Percentiles rank a stretch among this genome's conserved stretches.
Evolutionary conservation across 2,113 vertebrate species (phyloP).

Genomic region (Pseudolaguvia tuberculata): DNA sequence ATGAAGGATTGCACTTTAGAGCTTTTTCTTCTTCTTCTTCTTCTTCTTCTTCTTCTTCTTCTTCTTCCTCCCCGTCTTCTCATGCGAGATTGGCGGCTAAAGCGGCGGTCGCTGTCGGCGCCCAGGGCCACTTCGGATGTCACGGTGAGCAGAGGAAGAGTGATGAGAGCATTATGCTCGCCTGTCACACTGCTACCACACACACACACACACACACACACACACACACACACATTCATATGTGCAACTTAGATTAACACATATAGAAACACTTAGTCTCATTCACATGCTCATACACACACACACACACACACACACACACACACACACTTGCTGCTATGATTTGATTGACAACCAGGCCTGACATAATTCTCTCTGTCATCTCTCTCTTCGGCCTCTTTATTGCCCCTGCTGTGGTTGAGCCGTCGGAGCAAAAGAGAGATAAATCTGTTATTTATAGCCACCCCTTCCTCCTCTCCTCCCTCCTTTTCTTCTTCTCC

Average conservation of each 20-base stretch:
- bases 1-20: conserved; percentile 98
- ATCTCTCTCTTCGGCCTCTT: conserved; percentile 76
- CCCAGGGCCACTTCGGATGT: conserved; percentile 92
- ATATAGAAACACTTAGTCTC: conserved; percentile 30
- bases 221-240: conserved; percentile 28
- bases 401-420: conserved; percentile 77
- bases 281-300: conserved; percentile 56
- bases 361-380: conserved; percentile 85
- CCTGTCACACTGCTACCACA: conserved; percentile 78
- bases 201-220: conserved; percentile 33
- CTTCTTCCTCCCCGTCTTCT: not conserved
- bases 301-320: conserved; percentile 29
- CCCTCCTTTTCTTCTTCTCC: conserved; percentile 43
- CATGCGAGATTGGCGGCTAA: conserved; percentile 76
- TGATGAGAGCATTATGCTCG: conserved; percentile 99
- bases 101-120: conserved; percentile 84
- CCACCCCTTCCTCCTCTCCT: conserved; percentile 17
- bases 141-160: conserved; percentile 89
- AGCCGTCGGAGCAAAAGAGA: conserved; percentile 82
- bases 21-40: conserved; percentile 74
- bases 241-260: conserved; percentile 34
- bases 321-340: conserved; percentile 66
- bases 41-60: conserved; percentile 62
- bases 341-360: conserved; percentile 95
- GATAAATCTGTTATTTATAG: conserved; percentile 92